Base-by-base conservation (phyloP, 2,888 invertebrate species). In the Drosophila monieri region DNA sequence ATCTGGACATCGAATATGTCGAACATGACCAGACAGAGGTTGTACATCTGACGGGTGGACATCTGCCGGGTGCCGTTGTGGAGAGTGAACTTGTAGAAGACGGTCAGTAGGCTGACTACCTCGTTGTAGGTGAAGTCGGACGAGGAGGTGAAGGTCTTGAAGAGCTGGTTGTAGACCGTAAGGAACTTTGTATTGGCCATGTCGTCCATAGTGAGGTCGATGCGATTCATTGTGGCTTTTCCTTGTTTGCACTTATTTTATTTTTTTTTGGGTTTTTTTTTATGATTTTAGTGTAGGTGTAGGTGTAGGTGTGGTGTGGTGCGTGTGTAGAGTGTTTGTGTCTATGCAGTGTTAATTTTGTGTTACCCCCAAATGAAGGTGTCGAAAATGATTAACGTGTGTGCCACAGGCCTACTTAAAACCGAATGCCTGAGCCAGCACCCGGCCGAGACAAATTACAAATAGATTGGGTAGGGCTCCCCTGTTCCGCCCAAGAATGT, bases 1-100 rank as follows among this genome's bases (percentile, higher is more conserved):
- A 94, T 93, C 46, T 92, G 92, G 48, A 95, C 93, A 81, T 96
- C 95, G 0, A 95, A 95, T 93, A 96, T 95, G 15, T 95, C 94
- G 52, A 96, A 94, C 0, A 93, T 93, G 1, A 93, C 93, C 77
- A 95, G 94, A 0, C 94, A 91, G 0, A 95, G 92, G 62, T 94
- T 93, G 23, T 93, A 91, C 73, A 95, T 94, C 88, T 95, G 94
- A 15, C 91, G 86, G 67, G 92, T 92, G 6, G 92, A 92, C 79
- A 93, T 92, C 12, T 89, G 89, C 44, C 89, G 88, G 8, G 88
- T 86, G 0, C 91, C 91, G 73, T 93, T 93, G 70, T 90, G 89
- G 61, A 92, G 90, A 32, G 91, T 90, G 57, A 93, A 90, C 75
- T 93, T 93, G 71, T 93, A 92, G 74, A 93, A 93, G 30, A 93